A percentile compares a stretch with the other conserved stretches of the same genome.
phyloP scores from a whole-genome alignment of 2,113 vertebrate genomes.

The Aythya baeri region DNA sequence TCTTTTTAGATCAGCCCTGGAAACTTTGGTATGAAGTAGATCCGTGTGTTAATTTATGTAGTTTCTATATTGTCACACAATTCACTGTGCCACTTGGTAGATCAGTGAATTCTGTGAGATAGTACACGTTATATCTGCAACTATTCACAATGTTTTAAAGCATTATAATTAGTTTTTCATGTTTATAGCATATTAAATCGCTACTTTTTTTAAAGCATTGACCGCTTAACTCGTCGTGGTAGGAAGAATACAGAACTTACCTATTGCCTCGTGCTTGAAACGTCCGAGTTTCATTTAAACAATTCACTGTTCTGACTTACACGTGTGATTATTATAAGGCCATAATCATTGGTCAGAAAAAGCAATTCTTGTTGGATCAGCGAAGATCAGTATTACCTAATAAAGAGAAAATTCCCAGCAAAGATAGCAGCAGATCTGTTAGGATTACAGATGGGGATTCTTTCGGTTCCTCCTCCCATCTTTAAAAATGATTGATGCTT shows the following conservation, averaged over 20 bases:
- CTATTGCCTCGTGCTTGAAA: background rate
- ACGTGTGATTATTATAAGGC: background rate
- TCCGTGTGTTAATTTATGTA: background rate
- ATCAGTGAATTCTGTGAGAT: background rate
- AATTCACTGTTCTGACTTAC: constrained; percentile 5
- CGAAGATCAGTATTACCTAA: constrained; percentile 1
- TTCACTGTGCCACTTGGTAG: background rate
- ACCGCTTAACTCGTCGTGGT: background rate
- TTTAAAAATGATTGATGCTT: constrained; percentile 12
- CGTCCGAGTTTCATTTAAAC: constrained; percentile 10
- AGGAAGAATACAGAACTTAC: background rate
- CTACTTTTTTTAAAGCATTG: background rate
- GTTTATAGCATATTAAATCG: background rate
- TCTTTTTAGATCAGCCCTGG: background rate
- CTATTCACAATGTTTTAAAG: background rate
- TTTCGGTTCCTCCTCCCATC: background rate
- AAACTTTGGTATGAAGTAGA: background rate
- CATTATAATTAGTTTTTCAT: background rate
- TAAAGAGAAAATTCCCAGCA: constrained; percentile 16
- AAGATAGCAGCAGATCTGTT: background rate
- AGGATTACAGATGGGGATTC: background rate
- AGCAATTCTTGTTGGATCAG: constrained; percentile 16
- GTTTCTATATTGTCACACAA: background rate
- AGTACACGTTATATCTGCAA: background rate
- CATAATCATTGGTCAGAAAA: background rate